phyloP scores from a whole-genome alignment of 2,888 invertebrate genomes.

The Antheraea yamamai region DNA sequence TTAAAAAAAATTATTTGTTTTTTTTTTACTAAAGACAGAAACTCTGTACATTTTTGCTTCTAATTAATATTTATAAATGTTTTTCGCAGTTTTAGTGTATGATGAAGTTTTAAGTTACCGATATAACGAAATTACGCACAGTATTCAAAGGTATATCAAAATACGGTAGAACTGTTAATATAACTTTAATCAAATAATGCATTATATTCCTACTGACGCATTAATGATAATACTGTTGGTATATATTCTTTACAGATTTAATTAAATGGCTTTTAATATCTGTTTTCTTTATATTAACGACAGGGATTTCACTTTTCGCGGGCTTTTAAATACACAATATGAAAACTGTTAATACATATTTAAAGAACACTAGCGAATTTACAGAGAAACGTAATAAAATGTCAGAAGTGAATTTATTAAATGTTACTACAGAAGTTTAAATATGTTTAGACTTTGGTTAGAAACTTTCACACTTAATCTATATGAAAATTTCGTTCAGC shows the following conservation, averaged over 20 bases:
- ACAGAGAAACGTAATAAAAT: slow-evolving; percentile 43
- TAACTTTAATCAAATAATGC: not conserved
- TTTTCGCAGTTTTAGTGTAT: not conserved
- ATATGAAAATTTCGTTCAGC: slow-evolving; percentile 60
- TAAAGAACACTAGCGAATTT: slow-evolving; percentile 23
- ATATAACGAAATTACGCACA: not conserved
- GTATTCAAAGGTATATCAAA: not conserved
- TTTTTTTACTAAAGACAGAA: too few species aligned
- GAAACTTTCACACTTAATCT: slow-evolving; percentile 65
- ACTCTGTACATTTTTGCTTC: not conserved
- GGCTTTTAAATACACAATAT: not conserved
- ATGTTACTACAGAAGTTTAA: slow-evolving; percentile 54
- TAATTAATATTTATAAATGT: not conserved
- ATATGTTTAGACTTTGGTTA: slow-evolving; percentile 44
- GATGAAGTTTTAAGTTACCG: not conserved
- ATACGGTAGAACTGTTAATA: not conserved
- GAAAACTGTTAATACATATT: not conserved
- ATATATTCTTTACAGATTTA: not conserved
- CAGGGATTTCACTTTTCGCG: not conserved
- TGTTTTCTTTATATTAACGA: not conserved
- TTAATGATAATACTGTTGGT: not conserved
- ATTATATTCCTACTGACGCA: not conserved
- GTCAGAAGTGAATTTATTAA: slow-evolving; percentile 53
- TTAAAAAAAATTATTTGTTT: too few species aligned
- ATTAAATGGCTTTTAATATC: not conserved